Evolutionary conservation across 2,113 vertebrate genomes (phyloP).

Genomic region (Galeopterus variegatus): DNA sequence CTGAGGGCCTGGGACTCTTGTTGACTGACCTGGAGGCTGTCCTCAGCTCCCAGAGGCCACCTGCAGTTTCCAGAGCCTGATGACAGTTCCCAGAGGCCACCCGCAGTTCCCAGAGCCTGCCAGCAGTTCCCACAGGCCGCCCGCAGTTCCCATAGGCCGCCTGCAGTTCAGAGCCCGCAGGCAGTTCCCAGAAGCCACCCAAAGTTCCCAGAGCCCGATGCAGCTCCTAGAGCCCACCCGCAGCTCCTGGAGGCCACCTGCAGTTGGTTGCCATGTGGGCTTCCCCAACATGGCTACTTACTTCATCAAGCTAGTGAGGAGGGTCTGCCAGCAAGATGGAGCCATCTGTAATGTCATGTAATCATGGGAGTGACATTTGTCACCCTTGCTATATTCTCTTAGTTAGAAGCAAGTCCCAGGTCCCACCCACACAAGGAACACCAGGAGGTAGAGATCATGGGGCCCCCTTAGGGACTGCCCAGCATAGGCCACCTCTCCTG

Average conservation of each 20-base stretch:
- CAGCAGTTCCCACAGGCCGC: not conserved
- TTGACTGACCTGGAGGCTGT: no score
- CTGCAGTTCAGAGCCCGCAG: no score
- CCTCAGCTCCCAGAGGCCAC: not conserved
- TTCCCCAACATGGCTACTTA: not conserved
- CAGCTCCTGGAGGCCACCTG: not conserved
- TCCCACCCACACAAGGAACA: no score
- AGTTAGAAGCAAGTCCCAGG: not conserved
- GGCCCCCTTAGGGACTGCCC: not conserved
- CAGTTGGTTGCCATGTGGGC: accelerated
- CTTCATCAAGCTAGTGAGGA: not conserved
- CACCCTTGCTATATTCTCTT: no score
- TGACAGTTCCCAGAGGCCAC: not conserved
- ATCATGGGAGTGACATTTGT: not conserved
- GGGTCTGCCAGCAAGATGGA: no score
- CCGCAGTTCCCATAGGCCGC: not conserved
- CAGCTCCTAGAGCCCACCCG: no score
- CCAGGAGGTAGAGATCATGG: not conserved
- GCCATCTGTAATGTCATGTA: accelerated
- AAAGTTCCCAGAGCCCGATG: no score
- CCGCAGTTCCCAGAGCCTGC: not conserved
- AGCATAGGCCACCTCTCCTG: not conserved
- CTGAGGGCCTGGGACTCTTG: not conserved
- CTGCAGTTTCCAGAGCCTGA: no score
- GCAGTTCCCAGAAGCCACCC: not conserved